A percentile compares a stretch with the other conserved stretches of the same genome.
phyloP scores from a whole-genome alignment of 2,113 vertebrate species.

The Peucedramus taeniatus region DNA sequence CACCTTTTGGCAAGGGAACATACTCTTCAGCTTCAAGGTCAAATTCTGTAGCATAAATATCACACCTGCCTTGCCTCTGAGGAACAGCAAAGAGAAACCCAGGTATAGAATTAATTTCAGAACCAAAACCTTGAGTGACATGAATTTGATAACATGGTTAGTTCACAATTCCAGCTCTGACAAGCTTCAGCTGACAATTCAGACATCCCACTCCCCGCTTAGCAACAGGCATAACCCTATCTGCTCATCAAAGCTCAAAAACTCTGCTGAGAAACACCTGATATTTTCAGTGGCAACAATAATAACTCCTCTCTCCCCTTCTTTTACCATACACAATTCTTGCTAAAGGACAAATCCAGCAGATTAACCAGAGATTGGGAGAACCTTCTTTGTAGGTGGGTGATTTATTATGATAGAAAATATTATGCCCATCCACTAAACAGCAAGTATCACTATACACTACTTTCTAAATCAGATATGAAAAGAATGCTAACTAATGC shows the following conservation, averaged over 20 bases:
- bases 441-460: slow-evolving; percentile 55
- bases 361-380: slow-evolving; percentile 70
- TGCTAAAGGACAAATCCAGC: slow-evolving; percentile 72
- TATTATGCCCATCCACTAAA: slow-evolving; percentile 77
- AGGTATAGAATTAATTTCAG: slow-evolving; percentile 56
- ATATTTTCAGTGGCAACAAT: slow-evolving; percentile 46
- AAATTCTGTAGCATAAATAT: slow-evolving; percentile 97
- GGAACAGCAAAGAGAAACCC: slow-evolving; percentile 28
- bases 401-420: slow-evolving; percentile 76
- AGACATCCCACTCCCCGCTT: slow-evolving; percentile 53
- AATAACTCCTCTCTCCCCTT: neutral
- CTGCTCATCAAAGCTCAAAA: slow-evolving; percentile 67
- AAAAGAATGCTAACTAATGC: slow-evolving; percentile 70
- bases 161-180: slow-evolving; percentile 60
- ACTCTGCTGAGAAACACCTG: slow-evolving; percentile 35
- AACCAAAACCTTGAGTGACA: slow-evolving; percentile 65
- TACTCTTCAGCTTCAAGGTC: slow-evolving; percentile 99
- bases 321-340: slow-evolving; percentile 46
- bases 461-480: slow-evolving; percentile 72
- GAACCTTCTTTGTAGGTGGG: slow-evolving; percentile 67
- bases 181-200: slow-evolving; percentile 71
- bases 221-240: slow-evolving; percentile 66
- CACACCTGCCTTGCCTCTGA: slow-evolving; percentile 96
- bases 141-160: neutral
- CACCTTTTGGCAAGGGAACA: slow-evolving; percentile 95